phyloP scores from a whole-genome alignment of 2,797 vertebrate genomes.

The Zenarchopterus dispar region DNA sequence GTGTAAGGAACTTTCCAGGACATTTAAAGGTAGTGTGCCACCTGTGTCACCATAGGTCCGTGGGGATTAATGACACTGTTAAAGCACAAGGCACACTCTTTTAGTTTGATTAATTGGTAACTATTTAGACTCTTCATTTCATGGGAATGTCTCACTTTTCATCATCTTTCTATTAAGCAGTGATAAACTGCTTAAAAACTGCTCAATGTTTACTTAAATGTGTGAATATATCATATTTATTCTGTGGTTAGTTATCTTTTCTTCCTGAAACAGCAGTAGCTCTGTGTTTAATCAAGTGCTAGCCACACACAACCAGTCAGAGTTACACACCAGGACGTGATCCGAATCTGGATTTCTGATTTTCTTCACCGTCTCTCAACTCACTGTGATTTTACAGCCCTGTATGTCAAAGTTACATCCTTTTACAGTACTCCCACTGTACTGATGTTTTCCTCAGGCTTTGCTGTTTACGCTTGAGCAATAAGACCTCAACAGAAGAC shows the following conservation, averaged over 20 bases:
- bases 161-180: too few species aligned
- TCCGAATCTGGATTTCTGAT: constrained; percentile 57
- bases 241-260: background rate
- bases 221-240: background rate
- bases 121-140: too few species aligned
- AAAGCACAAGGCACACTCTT: too few species aligned
- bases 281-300: constrained; percentile 65
- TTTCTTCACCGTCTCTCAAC: constrained; percentile 29
- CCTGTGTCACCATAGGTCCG: too few species aligned
- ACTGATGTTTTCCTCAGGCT: background rate
- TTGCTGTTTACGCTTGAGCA: constrained; percentile 1
- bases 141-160: too few species aligned
- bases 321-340: constrained; percentile 59
- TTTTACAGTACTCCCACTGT: constrained; percentile 3
- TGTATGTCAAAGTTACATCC: constrained; percentile 7
- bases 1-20: too few species aligned
- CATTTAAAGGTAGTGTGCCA: too few species aligned
- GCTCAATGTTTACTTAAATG: too few species aligned
- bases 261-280: constrained; percentile 23
- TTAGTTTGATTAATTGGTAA: too few species aligned
- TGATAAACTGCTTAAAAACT: too few species aligned
- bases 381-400: constrained; percentile 14
- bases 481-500: background rate
- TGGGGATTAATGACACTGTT: too few species aligned
- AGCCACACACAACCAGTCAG: constrained; percentile 46